Conservation (phyloP, 1,140 invertebrate genomes). For the Hypothenemus hampei region DNA sequence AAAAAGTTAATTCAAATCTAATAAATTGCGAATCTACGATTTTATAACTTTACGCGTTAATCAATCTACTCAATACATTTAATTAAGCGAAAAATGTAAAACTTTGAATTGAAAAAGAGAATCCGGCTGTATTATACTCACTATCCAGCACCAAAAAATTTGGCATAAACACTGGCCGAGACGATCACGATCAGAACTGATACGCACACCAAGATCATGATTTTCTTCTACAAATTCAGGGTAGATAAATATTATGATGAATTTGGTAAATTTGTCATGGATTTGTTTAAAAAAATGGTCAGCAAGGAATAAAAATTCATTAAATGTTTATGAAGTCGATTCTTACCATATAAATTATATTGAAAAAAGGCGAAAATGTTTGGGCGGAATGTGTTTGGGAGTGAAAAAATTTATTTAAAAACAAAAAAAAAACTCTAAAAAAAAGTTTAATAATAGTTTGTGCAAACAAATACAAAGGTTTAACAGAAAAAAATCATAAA, state of each 20-base stretch:
- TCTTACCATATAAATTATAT: not conserved
- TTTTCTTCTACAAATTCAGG: conserved; percentile 86
- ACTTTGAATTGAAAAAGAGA: no score
- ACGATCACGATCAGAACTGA: conserved; percentile 80
- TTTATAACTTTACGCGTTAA: no score
- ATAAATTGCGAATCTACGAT: no score
- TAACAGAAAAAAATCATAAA: conserved; percentile 24
- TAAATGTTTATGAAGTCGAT: not conserved
- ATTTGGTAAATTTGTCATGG: not conserved
- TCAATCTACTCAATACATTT: no score
- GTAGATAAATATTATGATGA: conserved; percentile 40
- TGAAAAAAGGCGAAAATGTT: no score
- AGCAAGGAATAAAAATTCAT: no score
- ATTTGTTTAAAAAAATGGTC: not conserved
- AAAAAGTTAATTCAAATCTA: no score
- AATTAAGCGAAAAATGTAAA: no score
- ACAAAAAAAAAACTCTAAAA: not conserved
- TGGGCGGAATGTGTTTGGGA: no score
- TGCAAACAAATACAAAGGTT: not conserved
- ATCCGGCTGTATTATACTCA: conserved; percentile 20
- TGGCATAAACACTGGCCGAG: conserved; percentile 42
- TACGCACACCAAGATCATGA: conserved; percentile 96
- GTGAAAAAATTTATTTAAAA: not conserved
- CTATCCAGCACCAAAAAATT: conserved; percentile 28
- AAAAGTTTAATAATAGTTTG: not conserved